These are phyloP conservation scores for Phrynocephalus guinanensis DNA, from an alignment of 2,797 vertebrate genomes.

Conservation along the genomic window DNA sequence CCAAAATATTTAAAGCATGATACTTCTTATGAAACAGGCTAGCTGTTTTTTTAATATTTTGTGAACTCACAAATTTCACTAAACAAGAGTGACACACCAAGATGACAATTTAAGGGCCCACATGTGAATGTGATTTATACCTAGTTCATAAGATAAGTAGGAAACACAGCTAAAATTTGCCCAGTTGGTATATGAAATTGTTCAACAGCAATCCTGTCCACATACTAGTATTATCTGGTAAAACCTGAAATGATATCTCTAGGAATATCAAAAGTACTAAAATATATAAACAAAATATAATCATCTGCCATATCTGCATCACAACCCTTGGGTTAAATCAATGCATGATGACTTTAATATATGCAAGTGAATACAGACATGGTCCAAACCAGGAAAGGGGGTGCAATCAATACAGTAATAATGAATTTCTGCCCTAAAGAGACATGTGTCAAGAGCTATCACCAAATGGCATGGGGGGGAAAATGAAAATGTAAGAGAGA, in stretches of 20 bases:
- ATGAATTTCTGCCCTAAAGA: neutral
- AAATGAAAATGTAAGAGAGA: neutral
- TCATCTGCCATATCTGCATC: neutral
- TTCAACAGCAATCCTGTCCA: neutral
- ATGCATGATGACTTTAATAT: neutral
- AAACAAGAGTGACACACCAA: neutral
- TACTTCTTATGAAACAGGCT: fast-evolving
- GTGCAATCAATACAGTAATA: neutral
- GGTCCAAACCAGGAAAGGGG: neutral
- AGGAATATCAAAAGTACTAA: neutral
- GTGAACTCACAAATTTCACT: neutral
- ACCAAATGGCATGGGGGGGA: neutral
- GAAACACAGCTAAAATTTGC: neutral
- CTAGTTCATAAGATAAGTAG: neutral
- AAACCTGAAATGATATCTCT: neutral
- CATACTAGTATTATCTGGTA: neutral
- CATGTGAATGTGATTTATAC: neutral
- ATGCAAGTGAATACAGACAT: neutral
- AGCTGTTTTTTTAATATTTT: neutral
- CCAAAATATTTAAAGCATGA: neutral
- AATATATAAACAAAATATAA: neutral
- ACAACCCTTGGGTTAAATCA: neutral
- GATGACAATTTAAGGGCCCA: neutral
- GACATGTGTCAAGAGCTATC: neutral
- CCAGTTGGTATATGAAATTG: neutral